Percentiles rank a stretch among this genome's conserved stretches.
These are phyloP conservation scores for Sepioteuthis lessoniana DNA, from an alignment of 2,888 invertebrate genomes.

Conservation along the genomic window DNA sequence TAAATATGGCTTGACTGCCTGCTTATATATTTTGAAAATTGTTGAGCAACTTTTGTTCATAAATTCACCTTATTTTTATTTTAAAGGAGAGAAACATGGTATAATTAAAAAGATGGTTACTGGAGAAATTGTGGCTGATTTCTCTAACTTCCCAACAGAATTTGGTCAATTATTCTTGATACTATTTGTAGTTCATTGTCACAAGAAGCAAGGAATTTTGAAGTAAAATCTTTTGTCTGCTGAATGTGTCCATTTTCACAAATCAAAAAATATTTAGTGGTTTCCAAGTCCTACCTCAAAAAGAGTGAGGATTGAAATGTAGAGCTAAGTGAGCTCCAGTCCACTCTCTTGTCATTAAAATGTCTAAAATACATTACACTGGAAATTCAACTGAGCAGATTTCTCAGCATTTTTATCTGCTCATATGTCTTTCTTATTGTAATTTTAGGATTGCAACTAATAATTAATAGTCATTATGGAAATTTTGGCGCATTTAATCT, in stretches of 20 bases:
- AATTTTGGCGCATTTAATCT: neutral
- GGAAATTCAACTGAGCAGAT: neutral
- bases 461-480: neutral
- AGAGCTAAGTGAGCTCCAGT: neutral
- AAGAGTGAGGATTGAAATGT: neutral
- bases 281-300: neutral
- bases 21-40: neutral
- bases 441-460: neutral
- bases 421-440: neutral
- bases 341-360: neutral
- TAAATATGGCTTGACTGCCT: neutral
- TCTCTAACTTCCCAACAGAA: neutral
- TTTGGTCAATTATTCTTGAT: neutral
- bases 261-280: constrained; percentile 8
- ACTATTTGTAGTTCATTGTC: too few species aligned
- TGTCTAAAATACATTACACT: neutral
- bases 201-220: neutral
- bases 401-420: constrained; percentile 23
- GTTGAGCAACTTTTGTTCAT: neutral
- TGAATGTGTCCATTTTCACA: neutral
- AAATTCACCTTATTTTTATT: neutral
- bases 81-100: neutral
- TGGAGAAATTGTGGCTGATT: neutral
- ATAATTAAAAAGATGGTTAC: neutral
- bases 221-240: neutral